These are phyloP conservation scores for Alloplasta piceator DNA, from an alignment of 2,888 invertebrate genomes.

Conservation along the genomic window DNA sequence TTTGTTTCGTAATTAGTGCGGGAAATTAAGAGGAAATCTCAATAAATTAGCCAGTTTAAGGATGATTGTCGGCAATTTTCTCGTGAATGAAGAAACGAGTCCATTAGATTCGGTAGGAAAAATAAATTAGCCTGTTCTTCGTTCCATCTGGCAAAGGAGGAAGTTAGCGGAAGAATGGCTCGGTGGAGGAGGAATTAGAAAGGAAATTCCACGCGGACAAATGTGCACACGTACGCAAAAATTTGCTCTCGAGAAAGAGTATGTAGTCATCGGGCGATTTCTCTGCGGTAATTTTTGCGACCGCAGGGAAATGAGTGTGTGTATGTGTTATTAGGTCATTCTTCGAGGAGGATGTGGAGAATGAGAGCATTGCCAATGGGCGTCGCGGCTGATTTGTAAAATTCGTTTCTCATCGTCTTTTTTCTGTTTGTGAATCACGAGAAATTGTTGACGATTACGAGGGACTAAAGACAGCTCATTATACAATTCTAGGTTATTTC, in stretches of 20 bases:
- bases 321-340: constrained; percentile 51
- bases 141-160: constrained; percentile 26
- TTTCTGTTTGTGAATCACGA: constrained; percentile 31
- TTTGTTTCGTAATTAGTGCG: not conserved
- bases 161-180: constrained; percentile 43
- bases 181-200: constrained; percentile 38
- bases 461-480: not conserved
- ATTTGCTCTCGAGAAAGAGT: not conserved
- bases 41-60: too few relatives aligned
- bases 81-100: not conserved
- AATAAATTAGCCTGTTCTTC: constrained; percentile 42
- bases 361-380: constrained; percentile 39
- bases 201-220: constrained; percentile 51
- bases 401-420: constrained; percentile 9
- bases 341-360: constrained; percentile 32
- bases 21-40: not conserved
- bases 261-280: constrained; percentile 51
- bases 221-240: constrained; percentile 25
- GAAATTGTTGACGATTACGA: not conserved
- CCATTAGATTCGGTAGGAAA: constrained; percentile 9
- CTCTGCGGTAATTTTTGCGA: constrained; percentile 46
- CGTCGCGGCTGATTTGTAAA: not conserved
- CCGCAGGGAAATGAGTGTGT: constrained; percentile 28
- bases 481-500: not conserved
- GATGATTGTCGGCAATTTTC: too few relatives aligned